These are phyloP conservation scores for Tragulus kanchil DNA, from an alignment of 2,113 vertebrate genomes.

Conservation along the genomic window DNA sequence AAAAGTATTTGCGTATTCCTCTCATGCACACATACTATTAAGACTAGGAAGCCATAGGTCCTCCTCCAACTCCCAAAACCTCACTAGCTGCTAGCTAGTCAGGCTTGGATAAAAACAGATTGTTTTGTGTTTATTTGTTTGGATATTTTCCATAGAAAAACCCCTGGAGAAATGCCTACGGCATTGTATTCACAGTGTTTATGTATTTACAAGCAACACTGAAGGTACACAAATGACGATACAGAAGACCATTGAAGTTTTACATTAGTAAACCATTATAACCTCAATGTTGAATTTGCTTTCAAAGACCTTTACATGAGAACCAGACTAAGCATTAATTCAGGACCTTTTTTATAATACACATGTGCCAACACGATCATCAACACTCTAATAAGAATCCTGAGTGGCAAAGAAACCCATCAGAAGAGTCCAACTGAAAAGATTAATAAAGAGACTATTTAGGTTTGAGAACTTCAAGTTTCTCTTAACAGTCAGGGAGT, in stretches of 20 bases:
- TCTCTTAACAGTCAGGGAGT: no score
- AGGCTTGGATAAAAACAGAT: not conserved
- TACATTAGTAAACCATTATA: not conserved
- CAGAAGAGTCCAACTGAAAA: not conserved
- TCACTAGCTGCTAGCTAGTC: not conserved
- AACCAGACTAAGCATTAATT: not conserved
- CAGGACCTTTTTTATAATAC: not conserved
- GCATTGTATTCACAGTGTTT: not conserved
- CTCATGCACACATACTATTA: not conserved
- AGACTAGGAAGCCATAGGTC: not conserved
- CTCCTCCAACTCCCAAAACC: not conserved
- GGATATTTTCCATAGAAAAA: not conserved
- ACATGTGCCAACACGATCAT: accelerated
- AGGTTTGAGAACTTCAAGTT: not conserved
- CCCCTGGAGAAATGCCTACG: not conserved
- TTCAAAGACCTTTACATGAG: not conserved
- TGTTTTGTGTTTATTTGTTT: not conserved
- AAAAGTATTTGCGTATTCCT: not conserved
- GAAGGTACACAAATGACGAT: not conserved
- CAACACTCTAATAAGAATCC: not conserved
- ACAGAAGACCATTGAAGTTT: not conserved
- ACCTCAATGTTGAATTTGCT: not conserved
- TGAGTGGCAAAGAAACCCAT: not conserved
- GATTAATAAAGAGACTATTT: not conserved
- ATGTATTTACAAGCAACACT: not conserved